Evolutionary conservation across 2,888 invertebrate genomes (phyloP), one percentile per base, ranked within the genome.

Genomic region (Leptopilina drosophilae): DNA sequence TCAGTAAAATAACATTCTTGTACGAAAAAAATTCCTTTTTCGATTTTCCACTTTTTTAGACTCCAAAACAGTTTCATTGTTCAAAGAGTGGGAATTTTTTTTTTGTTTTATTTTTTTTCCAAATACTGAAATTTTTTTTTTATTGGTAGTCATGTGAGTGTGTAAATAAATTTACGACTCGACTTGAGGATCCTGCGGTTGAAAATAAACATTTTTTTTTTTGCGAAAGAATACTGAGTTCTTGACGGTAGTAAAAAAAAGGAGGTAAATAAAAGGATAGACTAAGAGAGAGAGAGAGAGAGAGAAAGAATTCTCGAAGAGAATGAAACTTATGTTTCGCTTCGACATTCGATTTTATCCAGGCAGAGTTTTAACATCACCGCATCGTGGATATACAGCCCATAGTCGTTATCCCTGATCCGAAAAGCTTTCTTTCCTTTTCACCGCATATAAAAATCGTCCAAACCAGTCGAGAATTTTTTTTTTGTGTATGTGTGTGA

Each of bases 311-410:
- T 15, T 2, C 62, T 20, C 49, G 9, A 49, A 49, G 49, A 49
- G 49, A 67, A 67, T 67, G 46, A 26, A 69, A 69, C 69, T 69
- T 69, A 69, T 69, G 53, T 53, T 69, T 69, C 53, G 42, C 69
- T 53, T 69, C 69, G 53, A 69, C 69, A 69, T 69, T 69, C 69
- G 69, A 69, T 69, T 69, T 69, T 69, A 62, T 62, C 49, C n/a
- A 67, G 26, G 33, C 53, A 26, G 69, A 12, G 26, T 69, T 69
- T 53, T 69, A 56, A 56, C 33, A 33, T 33, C 33, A 69, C 69
- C 33, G 53, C 33, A 14, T 26, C 14, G 33, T 26, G 56, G 53
- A 42, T 42, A 42, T 69, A 69, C 53, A 69, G 69, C 49, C 49
- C 49, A 14, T 14, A 69, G 69, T 69, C 69, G 69, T 69, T 69